A percentile compares a stretch with the other conserved stretches of the same genome.
phyloP scores from a whole-genome alignment of 2,888 invertebrate species.

The Myathropa florea region DNA sequence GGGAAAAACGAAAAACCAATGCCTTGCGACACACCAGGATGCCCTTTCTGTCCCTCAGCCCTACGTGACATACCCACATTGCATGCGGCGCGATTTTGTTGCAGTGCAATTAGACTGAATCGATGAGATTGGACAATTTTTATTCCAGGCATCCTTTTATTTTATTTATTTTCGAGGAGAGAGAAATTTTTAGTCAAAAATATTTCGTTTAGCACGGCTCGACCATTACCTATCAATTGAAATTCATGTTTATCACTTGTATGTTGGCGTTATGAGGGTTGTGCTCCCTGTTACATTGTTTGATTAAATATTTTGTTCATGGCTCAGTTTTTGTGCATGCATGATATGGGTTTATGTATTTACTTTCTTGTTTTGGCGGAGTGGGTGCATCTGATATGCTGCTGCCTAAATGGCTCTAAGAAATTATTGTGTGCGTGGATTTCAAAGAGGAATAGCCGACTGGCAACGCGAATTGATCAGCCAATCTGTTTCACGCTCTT shows the following conservation, averaged over 20 bases:
- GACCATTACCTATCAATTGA: slow-evolving; percentile 21
- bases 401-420: neutral
- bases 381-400: neutral
- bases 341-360: neutral
- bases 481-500: too few relatives aligned
- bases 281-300: slow-evolving; percentile 5
- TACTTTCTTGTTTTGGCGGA: neutral
- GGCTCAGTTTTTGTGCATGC: neutral
- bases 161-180: slow-evolving; percentile 2
- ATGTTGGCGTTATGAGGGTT: slow-evolving; percentile 2
- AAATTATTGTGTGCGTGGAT: neutral
- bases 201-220: slow-evolving; percentile 5
- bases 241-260: neutral
- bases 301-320: neutral
- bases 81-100: slow-evolving; percentile 49
- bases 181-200: slow-evolving; percentile 14
- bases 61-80: slow-evolving; percentile 33
- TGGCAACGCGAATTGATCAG: too few relatives aligned
- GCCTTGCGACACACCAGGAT: slow-evolving; percentile 29
- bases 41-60: neutral
- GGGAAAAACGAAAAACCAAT: slow-evolving; percentile 16
- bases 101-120: slow-evolving; percentile 67
- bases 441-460: too few relatives aligned
- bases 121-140: slow-evolving; percentile 46
- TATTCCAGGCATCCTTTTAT: neutral